Evolutionary conservation across 2,113 vertebrate species (phyloP).

Genomic region (Catharus minimus): DNA sequence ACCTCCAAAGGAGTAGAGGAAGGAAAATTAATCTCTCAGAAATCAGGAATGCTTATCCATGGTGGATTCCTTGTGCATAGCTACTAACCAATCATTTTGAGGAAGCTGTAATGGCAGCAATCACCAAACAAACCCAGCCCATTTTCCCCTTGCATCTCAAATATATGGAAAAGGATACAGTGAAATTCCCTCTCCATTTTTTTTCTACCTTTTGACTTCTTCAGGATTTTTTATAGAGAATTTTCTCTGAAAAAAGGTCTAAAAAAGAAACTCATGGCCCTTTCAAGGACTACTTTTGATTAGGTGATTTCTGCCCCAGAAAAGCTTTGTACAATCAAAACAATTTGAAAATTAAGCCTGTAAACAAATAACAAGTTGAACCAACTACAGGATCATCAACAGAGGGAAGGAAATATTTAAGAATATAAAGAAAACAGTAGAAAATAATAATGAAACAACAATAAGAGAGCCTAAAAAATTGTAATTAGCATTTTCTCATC

Average conservation of each 20-base stretch:
- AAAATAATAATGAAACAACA: neutral
- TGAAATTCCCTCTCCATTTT: neutral
- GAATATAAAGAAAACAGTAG: neutral
- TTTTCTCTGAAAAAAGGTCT: neutral
- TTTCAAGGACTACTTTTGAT: neutral
- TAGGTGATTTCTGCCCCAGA: neutral
- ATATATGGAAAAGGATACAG: rapidly evolving
- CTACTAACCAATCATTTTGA: neutral
- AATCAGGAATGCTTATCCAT: neutral
- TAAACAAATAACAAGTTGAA: neutral
- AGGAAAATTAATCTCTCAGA: neutral
- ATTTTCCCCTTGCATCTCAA: neutral
- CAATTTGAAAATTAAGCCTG: neutral
- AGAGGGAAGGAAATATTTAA: neutral
- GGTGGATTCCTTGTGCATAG: neutral
- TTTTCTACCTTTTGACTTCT: neutral
- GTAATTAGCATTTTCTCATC: neutral
- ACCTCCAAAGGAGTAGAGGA: neutral
- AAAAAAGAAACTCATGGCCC: neutral
- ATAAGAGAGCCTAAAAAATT: neutral
- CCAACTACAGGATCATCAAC: neutral
- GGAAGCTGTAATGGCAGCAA: neutral
- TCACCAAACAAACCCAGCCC: neutral
- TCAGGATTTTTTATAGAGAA: neutral
- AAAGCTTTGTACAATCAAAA: neutral